Conservation (phyloP, 2,797 vertebrate genomes). For the Telmatherina bonti region DNA sequence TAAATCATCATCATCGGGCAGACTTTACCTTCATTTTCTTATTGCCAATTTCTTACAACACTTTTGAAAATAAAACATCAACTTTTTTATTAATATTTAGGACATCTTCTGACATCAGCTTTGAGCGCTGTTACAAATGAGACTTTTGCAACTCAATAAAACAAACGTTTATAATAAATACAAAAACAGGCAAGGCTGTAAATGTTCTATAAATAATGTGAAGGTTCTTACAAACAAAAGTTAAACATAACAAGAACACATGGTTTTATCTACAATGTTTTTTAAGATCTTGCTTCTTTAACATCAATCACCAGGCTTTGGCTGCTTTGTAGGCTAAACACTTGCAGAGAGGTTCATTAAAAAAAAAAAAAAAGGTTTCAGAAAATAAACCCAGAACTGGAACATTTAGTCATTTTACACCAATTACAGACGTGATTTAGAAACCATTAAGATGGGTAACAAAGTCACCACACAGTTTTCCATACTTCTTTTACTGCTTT, state of each 20-base stretch:
- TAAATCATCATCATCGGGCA: constrained; percentile 56
- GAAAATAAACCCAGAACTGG: constrained; percentile 20
- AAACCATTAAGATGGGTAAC: neutral
- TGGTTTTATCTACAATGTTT: constrained; percentile 49
- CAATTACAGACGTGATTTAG: neutral
- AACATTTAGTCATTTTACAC: neutral
- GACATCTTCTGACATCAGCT: constrained; percentile 72
- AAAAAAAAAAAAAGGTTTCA: too few species aligned
- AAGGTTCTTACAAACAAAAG: constrained; percentile 58
- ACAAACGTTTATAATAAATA: constrained; percentile 82
- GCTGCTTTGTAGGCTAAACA: too few species aligned
- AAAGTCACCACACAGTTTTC: too few species aligned
- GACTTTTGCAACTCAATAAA: constrained; percentile 60
- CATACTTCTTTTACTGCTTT: too few species aligned
- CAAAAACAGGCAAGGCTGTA: constrained; percentile 70
- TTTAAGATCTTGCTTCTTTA: constrained; percentile 34
- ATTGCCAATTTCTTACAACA: constrained; percentile 17
- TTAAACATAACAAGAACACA: constrained; percentile 28
- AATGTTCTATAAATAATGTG: constrained; percentile 78
- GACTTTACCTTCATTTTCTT: constrained; percentile 28
- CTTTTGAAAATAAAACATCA: constrained; percentile 53
- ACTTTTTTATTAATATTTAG: constrained; percentile 43
- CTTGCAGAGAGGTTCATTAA: constrained; percentile 10
- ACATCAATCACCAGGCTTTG: too few species aligned
- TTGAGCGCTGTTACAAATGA: constrained; percentile 65